Evolutionary conservation across 2,113 vertebrate genomes (phyloP).

Genomic region (Eulemur rufifrons): DNA sequence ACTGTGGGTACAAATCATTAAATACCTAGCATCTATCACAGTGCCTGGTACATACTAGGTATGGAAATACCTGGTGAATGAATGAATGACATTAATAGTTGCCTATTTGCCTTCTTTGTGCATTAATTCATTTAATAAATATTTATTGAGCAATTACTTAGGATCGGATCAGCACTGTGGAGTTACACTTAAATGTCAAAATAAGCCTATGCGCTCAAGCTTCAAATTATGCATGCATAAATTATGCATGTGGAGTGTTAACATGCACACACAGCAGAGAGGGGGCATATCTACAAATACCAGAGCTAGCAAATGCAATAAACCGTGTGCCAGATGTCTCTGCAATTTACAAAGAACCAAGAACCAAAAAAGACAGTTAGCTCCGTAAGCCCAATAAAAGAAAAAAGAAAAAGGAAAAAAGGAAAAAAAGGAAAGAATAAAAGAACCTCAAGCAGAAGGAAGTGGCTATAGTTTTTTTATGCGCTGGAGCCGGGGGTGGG

Average conservation of each 20-base stretch:
- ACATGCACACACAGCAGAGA: background rate
- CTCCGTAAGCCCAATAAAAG: slow-evolving; percentile 70
- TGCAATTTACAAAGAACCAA: slow-evolving; percentile 70
- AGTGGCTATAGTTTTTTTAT: slow-evolving; percentile 69
- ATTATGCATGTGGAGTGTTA: slow-evolving; percentile 52
- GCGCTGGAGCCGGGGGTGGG: slow-evolving; percentile 67
- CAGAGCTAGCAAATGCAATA: slow-evolving; percentile 62
- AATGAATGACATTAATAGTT: background rate
- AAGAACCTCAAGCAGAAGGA: slow-evolving; percentile 69
- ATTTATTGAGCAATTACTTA: slow-evolving; percentile 45
- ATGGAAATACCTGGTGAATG: background rate
- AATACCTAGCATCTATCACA: background rate
- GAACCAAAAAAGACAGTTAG: slow-evolving; percentile 81
- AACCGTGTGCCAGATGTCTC: slow-evolving; percentile 69
- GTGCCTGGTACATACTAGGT: background rate
- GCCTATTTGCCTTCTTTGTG: background rate
- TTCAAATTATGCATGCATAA: slow-evolving; percentile 44
- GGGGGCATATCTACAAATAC: background rate
- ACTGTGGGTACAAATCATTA: background rate
- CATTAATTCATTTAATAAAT: slow-evolving; percentile 40
- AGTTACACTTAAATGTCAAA: slow-evolving; percentile 60
- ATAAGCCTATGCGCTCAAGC: background rate
- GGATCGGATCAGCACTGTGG: background rate
- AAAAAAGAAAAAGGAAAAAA: background rate
- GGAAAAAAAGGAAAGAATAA: slow-evolving; percentile 50